Evolutionary conservation across 1,140 invertebrate species (phyloP).

Genomic region (Chlorops oryzae): DNA sequence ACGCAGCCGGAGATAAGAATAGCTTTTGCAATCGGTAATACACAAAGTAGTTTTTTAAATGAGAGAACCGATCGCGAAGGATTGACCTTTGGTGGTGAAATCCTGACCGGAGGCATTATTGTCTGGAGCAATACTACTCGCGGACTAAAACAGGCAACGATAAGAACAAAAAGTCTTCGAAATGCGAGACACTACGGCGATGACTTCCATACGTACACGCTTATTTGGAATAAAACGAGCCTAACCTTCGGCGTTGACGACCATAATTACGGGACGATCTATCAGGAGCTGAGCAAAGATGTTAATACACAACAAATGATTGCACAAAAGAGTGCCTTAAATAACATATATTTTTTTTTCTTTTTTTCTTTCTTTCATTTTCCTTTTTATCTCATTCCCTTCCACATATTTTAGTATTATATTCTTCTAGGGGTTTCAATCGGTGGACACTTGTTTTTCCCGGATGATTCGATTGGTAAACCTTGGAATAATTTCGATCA

Average conservation of each 20-base stretch:
- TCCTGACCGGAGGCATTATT: conserved; percentile 26
- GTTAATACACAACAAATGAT: conserved; percentile 39
- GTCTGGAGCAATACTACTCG: conserved; percentile 32
- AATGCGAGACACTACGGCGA: conserved; percentile 49
- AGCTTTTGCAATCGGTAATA: conserved; percentile 29
- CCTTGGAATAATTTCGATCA: conserved; percentile 33
- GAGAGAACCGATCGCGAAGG: too few species aligned
- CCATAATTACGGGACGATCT: conserved; percentile 39
- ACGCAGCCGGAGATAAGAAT: conserved; percentile 34
- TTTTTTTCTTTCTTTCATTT: background rate
- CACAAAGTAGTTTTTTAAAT: too few species aligned
- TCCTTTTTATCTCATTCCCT: conserved; percentile 54
- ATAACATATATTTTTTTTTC: conserved; percentile 56
- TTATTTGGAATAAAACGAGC: conserved; percentile 57
- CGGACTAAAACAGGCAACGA: conserved; percentile 12
- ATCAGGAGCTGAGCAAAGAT: conserved; percentile 23
- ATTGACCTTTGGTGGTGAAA: conserved; percentile 20
- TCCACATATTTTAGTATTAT: too few species aligned
- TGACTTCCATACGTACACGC: conserved; percentile 59
- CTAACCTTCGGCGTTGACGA: conserved; percentile 55
- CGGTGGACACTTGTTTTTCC: conserved; percentile 34
- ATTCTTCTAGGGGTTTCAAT: conserved; percentile 38
- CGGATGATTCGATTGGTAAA: conserved; percentile 27
- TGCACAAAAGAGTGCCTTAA: conserved; percentile 35
- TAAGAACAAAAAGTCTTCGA: background rate